Conservation (phyloP, 1,140 invertebrate genomes). For the Drosophila paulistorum region DNA sequence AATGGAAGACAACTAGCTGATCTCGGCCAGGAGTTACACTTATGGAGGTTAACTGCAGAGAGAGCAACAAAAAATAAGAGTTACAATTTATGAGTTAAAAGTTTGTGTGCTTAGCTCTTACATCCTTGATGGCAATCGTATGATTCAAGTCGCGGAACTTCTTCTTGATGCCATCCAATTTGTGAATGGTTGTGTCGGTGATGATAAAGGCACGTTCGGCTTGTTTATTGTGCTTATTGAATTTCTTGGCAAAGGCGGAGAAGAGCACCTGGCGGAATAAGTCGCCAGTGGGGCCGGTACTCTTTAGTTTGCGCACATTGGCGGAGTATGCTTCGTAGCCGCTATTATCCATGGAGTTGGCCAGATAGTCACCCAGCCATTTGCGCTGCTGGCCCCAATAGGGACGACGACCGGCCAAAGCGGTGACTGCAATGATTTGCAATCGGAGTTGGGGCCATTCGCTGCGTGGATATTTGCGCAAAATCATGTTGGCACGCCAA, state of each 20-base stretch:
- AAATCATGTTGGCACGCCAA: conserved; percentile 95
- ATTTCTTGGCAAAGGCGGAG: conserved; percentile 86
- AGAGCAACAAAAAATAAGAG: not conserved
- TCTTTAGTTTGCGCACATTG: conserved; percentile 88
- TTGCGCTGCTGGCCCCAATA: conserved; percentile 92
- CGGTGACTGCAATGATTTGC: conserved; percentile 91
- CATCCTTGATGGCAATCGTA: conserved; percentile 91
- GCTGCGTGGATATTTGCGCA: conserved; percentile 90
- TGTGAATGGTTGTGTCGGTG: conserved; percentile 94
- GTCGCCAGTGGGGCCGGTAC: conserved; percentile 84
- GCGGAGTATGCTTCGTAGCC: conserved; percentile 88
- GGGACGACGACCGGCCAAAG: conserved; percentile 88
- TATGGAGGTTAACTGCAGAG: conserved; percentile 88
- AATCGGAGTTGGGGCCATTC: conserved; percentile 94
- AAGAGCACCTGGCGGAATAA: conserved; percentile 87
- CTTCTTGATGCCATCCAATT: conserved; percentile 90
- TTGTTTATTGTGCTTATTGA: conserved; percentile 92
- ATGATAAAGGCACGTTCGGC: conserved; percentile 94
- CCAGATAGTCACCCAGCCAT: conserved; percentile 97
- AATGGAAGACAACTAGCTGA: conserved; percentile 95
- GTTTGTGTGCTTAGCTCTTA: conserved; percentile 75
- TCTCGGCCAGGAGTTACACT: conserved; percentile 92
- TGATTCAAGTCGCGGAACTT: conserved; percentile 95
- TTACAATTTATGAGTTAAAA: not conserved
- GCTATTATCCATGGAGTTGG: conserved; percentile 90